A percentile compares a stretch with the other conserved stretches of the same genome.
phyloP scores from a whole-genome alignment of 2,797 vertebrate genomes.

The Gambelia wislizenii region DNA sequence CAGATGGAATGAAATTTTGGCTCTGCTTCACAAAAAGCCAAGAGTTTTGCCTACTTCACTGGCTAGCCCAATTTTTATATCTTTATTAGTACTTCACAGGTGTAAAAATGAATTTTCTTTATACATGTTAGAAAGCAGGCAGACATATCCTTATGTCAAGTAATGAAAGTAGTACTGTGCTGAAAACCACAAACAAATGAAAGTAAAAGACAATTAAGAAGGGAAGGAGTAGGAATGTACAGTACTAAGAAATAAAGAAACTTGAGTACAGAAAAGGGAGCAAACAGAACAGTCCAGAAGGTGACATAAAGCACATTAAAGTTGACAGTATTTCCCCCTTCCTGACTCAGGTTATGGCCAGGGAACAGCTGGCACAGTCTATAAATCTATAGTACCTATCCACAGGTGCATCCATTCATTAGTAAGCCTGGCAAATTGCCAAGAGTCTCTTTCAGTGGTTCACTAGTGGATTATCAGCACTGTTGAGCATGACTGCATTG shows the following conservation, averaged over 20 bases:
- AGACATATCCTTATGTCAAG: not conserved
- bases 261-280: not conserved
- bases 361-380: not conserved
- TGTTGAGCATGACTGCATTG: not conserved
- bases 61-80: not conserved
- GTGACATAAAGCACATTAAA: not conserved
- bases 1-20: not conserved
- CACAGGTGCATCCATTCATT: conserved; percentile 1
- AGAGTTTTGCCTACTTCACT: fast-evolving
- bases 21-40: not conserved
- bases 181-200: not conserved
- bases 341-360: not conserved
- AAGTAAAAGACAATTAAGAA: conserved; percentile 27
- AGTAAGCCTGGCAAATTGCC: not conserved
- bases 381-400: not conserved
- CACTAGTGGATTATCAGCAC: not conserved
- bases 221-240: conserved; percentile 14
- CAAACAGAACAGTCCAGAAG: not conserved
- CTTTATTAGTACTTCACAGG: conserved; percentile 6
- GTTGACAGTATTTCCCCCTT: not conserved
- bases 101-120: not conserved
- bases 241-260: not conserved
- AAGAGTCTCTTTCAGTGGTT: not conserved
- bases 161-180: not conserved
- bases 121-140: not conserved